These are phyloP conservation scores for Peromyscus maniculatus DNA, from an alignment of 2,113 vertebrate species.

Conservation along the genomic window DNA sequence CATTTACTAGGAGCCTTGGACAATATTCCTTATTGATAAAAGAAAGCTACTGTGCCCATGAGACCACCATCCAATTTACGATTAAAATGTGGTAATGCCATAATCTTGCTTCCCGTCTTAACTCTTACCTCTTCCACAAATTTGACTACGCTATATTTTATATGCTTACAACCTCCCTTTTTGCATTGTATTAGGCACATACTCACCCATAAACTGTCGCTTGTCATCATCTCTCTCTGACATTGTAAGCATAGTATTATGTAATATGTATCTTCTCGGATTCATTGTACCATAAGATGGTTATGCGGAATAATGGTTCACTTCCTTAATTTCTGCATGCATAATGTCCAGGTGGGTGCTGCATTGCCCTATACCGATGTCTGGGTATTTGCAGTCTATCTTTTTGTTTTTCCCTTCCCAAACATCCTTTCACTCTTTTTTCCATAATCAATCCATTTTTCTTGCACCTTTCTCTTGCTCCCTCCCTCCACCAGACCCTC, in stretches of 20 bases:
- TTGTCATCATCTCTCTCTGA: neutral
- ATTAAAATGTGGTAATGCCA: neutral
- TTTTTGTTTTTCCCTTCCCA: neutral
- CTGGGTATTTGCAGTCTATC: neutral
- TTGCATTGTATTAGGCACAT: neutral
- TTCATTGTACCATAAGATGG: neutral
- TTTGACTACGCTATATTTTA: neutral
- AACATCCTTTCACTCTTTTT: neutral
- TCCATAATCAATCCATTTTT: too few relatives aligned
- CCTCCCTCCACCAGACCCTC: neutral
- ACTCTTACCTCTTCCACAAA: neutral
- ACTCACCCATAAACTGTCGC: neutral
- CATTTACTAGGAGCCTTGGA: neutral
- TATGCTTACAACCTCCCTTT: neutral
- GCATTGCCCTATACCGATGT: neutral
- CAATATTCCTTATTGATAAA: neutral
- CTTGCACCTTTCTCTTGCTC: neutral
- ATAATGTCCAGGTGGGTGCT: neutral
- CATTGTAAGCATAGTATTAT: neutral
- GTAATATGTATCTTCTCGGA: neutral
- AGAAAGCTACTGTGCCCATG: neutral
- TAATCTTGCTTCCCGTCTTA: neutral
- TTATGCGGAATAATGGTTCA: neutral
- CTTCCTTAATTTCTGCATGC: neutral
- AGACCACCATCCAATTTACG: neutral